Evolutionary conservation across 37 sponge, comb jelly and placozoan species (phyloP).

Genomic region (Spongilla lacustris): DNA sequence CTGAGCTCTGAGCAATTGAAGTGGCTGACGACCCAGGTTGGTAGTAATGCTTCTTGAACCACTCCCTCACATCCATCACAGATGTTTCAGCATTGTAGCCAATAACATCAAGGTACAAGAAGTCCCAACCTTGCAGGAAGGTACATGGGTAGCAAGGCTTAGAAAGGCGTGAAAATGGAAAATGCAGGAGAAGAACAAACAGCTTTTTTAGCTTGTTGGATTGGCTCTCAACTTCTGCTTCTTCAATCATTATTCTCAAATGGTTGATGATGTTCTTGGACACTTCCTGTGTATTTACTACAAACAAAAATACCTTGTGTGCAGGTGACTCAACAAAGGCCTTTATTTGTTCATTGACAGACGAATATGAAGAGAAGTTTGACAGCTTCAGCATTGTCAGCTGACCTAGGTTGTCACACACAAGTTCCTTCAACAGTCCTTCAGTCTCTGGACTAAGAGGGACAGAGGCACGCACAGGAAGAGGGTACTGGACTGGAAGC

Average conservation of each 20-base stretch:
- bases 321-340: constrained; percentile 46
- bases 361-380: constrained; percentile 40
- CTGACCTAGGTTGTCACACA: constrained; percentile 9
- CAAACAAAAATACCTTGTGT: constrained; percentile 36
- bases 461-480: background rate
- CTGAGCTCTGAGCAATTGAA: constrained; percentile 8
- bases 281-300: constrained; percentile 69
- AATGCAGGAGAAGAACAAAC: constrained; percentile 87
- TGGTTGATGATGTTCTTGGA: constrained; percentile 70
- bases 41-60: constrained; percentile 62
- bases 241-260: constrained; percentile 84
- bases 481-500: constrained; percentile 70
- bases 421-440: constrained; percentile 12
- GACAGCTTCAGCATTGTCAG: constrained; percentile 63
- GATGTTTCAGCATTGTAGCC: constrained; percentile 41
- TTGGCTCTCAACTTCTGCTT: constrained; percentile 41
- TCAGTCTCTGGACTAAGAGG: background rate
- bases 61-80: constrained; percentile 53
- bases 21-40: background rate
- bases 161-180: constrained; percentile 70
- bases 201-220: constrained; percentile 23
- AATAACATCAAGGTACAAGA: constrained; percentile 79
- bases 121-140: constrained; percentile 92
- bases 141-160: constrained; percentile 82
- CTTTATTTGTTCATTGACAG: constrained; percentile 25